Conservation (phyloP, 2,888 invertebrate species). For the Poecilobothrus nobilitatus region DNA sequence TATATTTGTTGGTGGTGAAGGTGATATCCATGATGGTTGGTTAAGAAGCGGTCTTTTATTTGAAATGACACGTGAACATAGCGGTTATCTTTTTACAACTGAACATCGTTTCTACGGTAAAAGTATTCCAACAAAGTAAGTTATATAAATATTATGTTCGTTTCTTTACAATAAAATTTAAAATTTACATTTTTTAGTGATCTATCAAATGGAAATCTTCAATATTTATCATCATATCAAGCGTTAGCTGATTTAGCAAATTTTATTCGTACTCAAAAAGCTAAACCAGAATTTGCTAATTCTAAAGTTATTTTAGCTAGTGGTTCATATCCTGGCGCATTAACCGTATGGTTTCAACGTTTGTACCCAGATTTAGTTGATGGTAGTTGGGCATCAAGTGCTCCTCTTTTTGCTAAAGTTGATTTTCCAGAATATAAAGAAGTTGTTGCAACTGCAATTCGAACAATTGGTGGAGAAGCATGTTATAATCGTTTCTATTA, state of each 20-base stretch:
- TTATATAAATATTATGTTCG: no score
- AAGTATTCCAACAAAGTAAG: slow-evolving; percentile 61
- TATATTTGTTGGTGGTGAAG: slow-evolving; percentile 62
- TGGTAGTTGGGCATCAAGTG: slow-evolving; percentile 58
- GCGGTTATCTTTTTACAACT: slow-evolving; percentile 60
- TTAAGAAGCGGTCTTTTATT: slow-evolving; percentile 53
- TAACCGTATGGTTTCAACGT: slow-evolving; percentile 59
- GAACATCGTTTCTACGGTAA: slow-evolving; percentile 78
- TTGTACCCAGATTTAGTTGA: slow-evolving; percentile 54
- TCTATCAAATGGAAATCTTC: slow-evolving; percentile 50
- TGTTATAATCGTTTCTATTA: slow-evolving; percentile 37
- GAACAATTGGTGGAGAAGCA: slow-evolving; percentile 32
- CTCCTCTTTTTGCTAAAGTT: slow-evolving; percentile 54
- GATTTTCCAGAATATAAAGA: slow-evolving; percentile 44
- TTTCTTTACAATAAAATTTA: background rate
- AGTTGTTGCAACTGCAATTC: slow-evolving; percentile 35
- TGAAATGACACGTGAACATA: slow-evolving; percentile 50
- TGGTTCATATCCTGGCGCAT: slow-evolving; percentile 59
- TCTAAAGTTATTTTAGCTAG: slow-evolving; percentile 51
- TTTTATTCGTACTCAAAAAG: slow-evolving; percentile 50
- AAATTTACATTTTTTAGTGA: slow-evolving; percentile 40
- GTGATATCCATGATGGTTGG: slow-evolving; percentile 53
- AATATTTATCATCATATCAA: slow-evolving; percentile 55
- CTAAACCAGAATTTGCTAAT: slow-evolving; percentile 33
- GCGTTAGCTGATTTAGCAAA: slow-evolving; percentile 58